phyloP scores from a whole-genome alignment of 2,113 vertebrate species.

The Isurus oxyrinchus region DNA sequence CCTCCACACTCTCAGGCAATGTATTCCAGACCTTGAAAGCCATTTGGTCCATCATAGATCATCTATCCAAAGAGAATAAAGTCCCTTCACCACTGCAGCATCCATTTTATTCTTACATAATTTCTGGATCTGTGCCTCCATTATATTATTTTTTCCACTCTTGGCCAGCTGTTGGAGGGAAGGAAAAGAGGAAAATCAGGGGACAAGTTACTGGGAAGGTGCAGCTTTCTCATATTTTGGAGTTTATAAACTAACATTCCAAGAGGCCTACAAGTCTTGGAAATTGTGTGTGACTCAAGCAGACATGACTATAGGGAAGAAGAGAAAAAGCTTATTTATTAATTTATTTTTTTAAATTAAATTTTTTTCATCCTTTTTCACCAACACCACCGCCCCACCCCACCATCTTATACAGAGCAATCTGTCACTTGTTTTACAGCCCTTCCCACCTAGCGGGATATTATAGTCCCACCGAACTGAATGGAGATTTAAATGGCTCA shows the following conservation, averaged over 20 bases:
- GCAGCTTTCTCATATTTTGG: neutral
- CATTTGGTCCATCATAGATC: neutral
- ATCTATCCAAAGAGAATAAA: neutral
- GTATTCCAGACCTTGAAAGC: neutral
- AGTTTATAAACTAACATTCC: neutral
- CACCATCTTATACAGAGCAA: too few relatives aligned
- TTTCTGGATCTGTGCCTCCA: neutral
- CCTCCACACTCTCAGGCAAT: neutral
- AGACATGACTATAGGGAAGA: neutral
- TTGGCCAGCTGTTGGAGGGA: neutral
- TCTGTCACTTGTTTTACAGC: too few relatives aligned
- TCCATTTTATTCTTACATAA: neutral
- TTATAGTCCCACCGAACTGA: too few relatives aligned
- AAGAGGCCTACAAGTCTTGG: neutral
- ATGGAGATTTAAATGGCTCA: too few relatives aligned
- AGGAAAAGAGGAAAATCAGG: neutral
- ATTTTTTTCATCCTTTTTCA: too few relatives aligned
- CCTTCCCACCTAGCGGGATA: too few relatives aligned
- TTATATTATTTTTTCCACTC: neutral
- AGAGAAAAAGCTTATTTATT: neutral
- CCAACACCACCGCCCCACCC: too few relatives aligned
- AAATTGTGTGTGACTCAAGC: neutral
- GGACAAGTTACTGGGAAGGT: neutral
- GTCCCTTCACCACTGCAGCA: neutral
- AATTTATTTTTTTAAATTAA: too few relatives aligned